Evolutionary conservation across 2,113 vertebrate species (phyloP).

Genomic region (Neogobius melanostomus): DNA sequence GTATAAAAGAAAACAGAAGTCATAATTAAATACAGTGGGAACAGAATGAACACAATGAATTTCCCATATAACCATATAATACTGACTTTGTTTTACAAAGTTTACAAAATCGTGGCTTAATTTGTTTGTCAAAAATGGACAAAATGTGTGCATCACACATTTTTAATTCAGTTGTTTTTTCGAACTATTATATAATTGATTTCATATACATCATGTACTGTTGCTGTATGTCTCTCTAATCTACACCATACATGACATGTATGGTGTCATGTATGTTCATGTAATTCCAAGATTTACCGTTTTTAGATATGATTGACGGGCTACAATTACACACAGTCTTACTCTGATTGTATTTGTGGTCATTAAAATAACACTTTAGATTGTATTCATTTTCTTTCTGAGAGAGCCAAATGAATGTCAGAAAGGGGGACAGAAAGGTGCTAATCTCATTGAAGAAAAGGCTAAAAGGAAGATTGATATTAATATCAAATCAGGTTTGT

Average conservation of each 20-base stretch:
- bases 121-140: no score
- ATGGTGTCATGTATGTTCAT: background rate
- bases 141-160: no score
- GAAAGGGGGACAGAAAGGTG: slow-evolving; percentile 42
- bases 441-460: slow-evolving; percentile 73
- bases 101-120: no score
- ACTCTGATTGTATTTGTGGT: slow-evolving; percentile 3
- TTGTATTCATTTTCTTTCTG: slow-evolving; percentile 44
- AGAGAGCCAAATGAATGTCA: slow-evolving; percentile 59
- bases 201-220: no score
- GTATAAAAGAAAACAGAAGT: background rate
- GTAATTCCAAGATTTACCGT: background rate
- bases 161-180: no score
- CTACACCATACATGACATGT: background rate
- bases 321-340: slow-evolving; percentile 15
- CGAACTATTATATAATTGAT: no score
- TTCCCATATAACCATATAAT: no score
- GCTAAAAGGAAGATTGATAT: slow-evolving; percentile 77
- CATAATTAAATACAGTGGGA: background rate
- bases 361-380: slow-evolving; percentile 39
- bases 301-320: background rate
- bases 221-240: no score
- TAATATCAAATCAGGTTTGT: slow-evolving; percentile 78
- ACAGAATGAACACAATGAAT: background rate
- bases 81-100: no score